Base-by-base conservation (phyloP, 2,113 vertebrate genomes). In the Eira barbara region DNA sequence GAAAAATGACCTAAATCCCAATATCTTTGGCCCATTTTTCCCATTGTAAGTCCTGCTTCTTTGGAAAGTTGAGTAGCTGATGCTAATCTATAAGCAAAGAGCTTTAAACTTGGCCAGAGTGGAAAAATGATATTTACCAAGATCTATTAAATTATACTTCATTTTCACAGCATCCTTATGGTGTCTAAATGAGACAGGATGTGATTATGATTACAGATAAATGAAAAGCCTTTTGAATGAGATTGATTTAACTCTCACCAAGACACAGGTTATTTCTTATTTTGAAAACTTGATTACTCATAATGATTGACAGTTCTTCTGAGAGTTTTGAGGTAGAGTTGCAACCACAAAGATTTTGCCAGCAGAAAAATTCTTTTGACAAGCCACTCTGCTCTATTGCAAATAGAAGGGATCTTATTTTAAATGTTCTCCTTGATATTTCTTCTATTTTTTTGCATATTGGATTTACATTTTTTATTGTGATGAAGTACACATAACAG, bases 31-130 rank as follows among this genome's bases (percentile, higher is more conserved):
- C 29, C 31, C 9, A 65, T 86, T 97, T 74, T 61, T 61, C 23
- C 14, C 21, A 34, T 36, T 36, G 18, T 67, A 42, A 95, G 21
- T 59, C 45, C 18, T 25, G 73, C 7, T 31, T 96, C 42, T 95
- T 96, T 96, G 39, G 63, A 83, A 95, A 97, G 80, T 86, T 85
- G 57, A 88, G n/a, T 83, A 95, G 82, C 73, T 49, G 20, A 49
- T 81, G 34, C 27, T 80, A 49, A 94, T 91, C 27, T 93, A 13
- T 47, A 63, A 57, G 91, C 93, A 42, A 93, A 74, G 36, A 97
- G 86, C n/a, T 92, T 95, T 71, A 87, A 93, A 86, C 47, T 83
- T 94, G 86, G 18, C 34, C 17, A 95, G 34, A 61, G 3, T 81
- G 12, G 34, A 82, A 90, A 94, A 87, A 89, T 91, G 91, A 14